Evolutionary conservation across 2,888 invertebrate species (phyloP).

Genomic region (Hyposoter didymator): DNA sequence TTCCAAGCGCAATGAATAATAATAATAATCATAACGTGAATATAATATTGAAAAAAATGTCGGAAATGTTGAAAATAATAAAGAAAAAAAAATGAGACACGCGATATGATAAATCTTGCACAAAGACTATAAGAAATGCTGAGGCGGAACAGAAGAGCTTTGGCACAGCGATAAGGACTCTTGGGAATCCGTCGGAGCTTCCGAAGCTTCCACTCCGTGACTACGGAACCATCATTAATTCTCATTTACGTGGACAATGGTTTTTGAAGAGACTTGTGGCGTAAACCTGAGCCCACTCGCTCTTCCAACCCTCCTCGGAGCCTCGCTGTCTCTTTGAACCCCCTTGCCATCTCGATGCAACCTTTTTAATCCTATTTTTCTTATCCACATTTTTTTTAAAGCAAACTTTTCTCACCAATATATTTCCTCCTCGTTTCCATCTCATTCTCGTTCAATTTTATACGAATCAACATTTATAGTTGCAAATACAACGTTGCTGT

Average conservation of each 20-base stretch:
- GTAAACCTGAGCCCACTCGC: conserved; percentile 40
- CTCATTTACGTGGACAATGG: conserved; percentile 70
- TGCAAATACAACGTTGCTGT: neutral
- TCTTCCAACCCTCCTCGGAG: neutral
- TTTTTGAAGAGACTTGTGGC: conserved; percentile 60
- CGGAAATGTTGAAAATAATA: conserved; percentile 31
- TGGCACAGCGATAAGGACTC: conserved; percentile 56
- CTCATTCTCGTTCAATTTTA: neutral
- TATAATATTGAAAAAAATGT: conserved; percentile 14
- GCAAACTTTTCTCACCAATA: neutral
- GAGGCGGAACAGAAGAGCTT: conserved; percentile 53
- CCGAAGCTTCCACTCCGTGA: conserved; percentile 44
- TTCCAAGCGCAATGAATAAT: neutral
- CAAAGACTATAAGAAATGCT: conserved; percentile 57
- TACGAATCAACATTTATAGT: neutral
- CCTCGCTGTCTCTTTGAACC: neutral
- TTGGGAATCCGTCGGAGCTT: conserved; percentile 56
- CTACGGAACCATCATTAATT: conserved; percentile 69
- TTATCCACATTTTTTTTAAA: conserved; percentile 15
- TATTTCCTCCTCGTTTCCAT: neutral
- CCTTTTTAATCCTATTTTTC: conserved; percentile 34
- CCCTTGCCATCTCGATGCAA: conserved; percentile 46
- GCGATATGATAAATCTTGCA: conserved; percentile 44
- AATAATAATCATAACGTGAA: neutral
- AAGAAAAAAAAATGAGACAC: conserved; percentile 35